Evolutionary conservation across 2,113 vertebrate genomes (phyloP).

Genomic region (Sinocyclocheilus anshuiensis): DNA sequence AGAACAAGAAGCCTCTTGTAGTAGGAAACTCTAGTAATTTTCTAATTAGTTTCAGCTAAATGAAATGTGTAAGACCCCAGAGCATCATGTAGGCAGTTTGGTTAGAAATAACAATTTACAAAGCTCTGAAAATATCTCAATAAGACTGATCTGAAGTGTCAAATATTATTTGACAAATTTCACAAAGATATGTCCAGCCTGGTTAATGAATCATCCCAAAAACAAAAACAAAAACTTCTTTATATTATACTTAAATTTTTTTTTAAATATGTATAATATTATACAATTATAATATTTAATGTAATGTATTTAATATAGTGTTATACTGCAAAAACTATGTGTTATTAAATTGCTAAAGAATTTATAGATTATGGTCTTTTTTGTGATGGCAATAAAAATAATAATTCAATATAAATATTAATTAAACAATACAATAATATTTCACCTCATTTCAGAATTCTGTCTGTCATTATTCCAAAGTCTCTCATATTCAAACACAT

Average conservation of each 20-base stretch:
- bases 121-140: background rate
- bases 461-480: background rate
- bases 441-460: background rate
- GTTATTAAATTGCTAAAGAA: background rate
- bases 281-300: background rate
- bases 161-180: background rate
- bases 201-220: background rate
- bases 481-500: background rate
- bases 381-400: background rate
- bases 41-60: background rate
- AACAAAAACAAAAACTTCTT: background rate
- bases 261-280: no score
- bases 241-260: background rate
- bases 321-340: background rate
- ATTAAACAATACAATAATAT: background rate
- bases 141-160: background rate
- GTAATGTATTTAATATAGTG: background rate
- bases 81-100: background rate
- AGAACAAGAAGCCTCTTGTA: background rate
- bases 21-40: background rate
- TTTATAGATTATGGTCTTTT: background rate
- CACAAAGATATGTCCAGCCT: background rate
- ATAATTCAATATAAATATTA: background rate
- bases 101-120: background rate
- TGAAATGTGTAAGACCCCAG: background rate